Base-by-base conservation (phyloP, 2,113 vertebrate genomes). In the Gadus macrocephalus region DNA sequence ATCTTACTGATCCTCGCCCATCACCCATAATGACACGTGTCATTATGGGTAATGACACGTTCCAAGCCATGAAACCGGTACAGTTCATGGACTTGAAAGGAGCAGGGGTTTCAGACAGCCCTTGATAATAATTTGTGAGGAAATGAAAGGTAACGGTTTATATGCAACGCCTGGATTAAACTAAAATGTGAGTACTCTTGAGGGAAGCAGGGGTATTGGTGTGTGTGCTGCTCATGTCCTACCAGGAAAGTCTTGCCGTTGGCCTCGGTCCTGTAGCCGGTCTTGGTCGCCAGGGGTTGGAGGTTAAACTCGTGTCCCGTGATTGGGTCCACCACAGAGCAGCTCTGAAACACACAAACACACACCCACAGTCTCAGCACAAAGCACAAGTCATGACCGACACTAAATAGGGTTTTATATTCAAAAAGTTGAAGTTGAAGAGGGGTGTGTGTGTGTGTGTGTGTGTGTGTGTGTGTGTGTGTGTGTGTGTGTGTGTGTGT, bases 251-350 rank as follows among this genome's bases (percentile, higher is more conserved):
- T 86, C 74, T 93, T 97, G 5, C 92, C 92, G 25, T 93, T 93
- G 15, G 76, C 92, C 0, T 0, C 35, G 27, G 84, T 68, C 0
- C 60, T 59, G 58, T 98, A 96, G 63, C 91, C 93, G 0, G 77
- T 78, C 22, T 84, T 65, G 2, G 61, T 85, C 75, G 91, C 91
- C 53, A 99, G 79, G 0, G 92, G 91, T 28, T 84, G 90, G 58
- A 99, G 85, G 85, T 97, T 93, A 74, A 95, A 98, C 69, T 94
- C 84, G 81, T 95, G 95, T 15, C 93, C 93, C 2, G 91, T 94
- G 87, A 92, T 91, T 3, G 96, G 96, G 71, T 98, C 94, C 74
- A 81, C 85, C 60, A 96, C 84, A 3, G 94, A 72, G 67, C 96
- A 99, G 19, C 79, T 93, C 95, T 98, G 75, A 75, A 16, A 62